These are phyloP conservation scores for Prietella phreatophila DNA, from an alignment of 2,113 vertebrate genomes.

Conservation along the genomic window DNA sequence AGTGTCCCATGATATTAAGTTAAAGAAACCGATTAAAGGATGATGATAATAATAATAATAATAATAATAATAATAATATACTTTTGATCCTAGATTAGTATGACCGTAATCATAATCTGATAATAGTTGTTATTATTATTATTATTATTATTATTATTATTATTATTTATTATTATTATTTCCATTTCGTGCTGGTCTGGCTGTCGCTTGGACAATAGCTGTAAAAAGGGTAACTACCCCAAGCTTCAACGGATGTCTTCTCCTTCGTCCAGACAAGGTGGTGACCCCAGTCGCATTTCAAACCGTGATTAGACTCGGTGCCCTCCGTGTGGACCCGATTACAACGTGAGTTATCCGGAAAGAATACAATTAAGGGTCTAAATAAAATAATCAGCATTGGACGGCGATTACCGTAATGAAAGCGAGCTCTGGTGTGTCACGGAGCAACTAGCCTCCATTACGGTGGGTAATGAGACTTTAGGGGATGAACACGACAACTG, in stretches of 20 bases:
- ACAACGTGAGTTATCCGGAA: conserved; percentile 99
- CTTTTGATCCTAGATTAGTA: neutral
- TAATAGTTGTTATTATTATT: neutral
- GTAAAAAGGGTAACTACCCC: conserved; percentile 29
- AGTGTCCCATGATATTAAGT: neutral
- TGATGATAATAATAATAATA: neutral
- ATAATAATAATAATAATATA: neutral
- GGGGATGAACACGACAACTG: conserved; percentile 83
- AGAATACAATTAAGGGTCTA: conserved; percentile 99
- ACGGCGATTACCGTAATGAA: conserved; percentile 99
- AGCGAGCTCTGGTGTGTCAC: conserved; percentile 95
- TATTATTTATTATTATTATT: conserved; percentile 7
- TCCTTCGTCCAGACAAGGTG: conserved; percentile 69
- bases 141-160: conserved; percentile 30
- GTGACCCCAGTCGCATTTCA: conserved; percentile 82
- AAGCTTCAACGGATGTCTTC: conserved; percentile 46
- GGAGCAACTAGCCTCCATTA: conserved; percentile 98
- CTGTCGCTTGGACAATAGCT: conserved; percentile 27
- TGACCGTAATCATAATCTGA: neutral
- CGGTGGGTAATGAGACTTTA: conserved; percentile 90
- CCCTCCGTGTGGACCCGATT: conserved; percentile 97
- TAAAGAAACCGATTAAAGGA: neutral
- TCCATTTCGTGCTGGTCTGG: neutral
- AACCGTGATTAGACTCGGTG: conserved; percentile 91
- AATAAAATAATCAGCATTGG: conserved; percentile 99